Percentiles rank a stretch among this genome's conserved stretches.
phyloP scores from a whole-genome alignment of 1,140 invertebrate species.

The Armadillidium nasatum region DNA sequence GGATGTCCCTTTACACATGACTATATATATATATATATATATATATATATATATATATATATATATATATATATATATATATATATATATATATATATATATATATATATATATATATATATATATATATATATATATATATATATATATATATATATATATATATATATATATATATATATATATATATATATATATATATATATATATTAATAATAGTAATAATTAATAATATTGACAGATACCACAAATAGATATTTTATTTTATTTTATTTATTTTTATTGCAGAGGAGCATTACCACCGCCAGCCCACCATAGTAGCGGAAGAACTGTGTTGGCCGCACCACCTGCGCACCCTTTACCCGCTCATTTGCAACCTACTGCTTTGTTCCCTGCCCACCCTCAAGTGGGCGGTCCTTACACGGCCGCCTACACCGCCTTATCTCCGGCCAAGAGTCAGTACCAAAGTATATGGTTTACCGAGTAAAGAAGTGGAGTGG shows the following conservation, averaged over 20 bases:
- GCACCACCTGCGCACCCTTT: slow-evolving; percentile 65
- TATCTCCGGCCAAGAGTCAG: slow-evolving; percentile 69
- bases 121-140: slow-evolving; percentile 13
- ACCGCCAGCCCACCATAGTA: slow-evolving; percentile 74
- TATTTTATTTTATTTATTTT: slow-evolving; percentile 44
- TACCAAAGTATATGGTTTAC: slow-evolving; percentile 71
- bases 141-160: slow-evolving; percentile 12
- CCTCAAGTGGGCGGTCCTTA: slow-evolving; percentile 54
- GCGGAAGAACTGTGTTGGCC: slow-evolving; percentile 69
- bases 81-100: slow-evolving; percentile 22
- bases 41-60: slow-evolving; percentile 7
- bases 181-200: too few relatives aligned
- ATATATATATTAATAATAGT: too few relatives aligned
- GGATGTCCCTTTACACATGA: too few relatives aligned
- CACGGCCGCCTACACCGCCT: slow-evolving; percentile 59
- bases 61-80: slow-evolving; percentile 1
- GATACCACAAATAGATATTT: neutral
- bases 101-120: slow-evolving; percentile 18
- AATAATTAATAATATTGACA: too few relatives aligned
- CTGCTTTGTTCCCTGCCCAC: slow-evolving; percentile 61
- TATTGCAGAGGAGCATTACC: slow-evolving; percentile 66
- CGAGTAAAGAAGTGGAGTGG: slow-evolving; percentile 51
- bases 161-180: neutral
- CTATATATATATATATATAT: neutral
- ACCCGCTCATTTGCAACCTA: slow-evolving; percentile 75